These are phyloP conservation scores for Ceratoteleas bidentatus DNA, from an alignment of 1,140 invertebrate genomes.

Conservation along the genomic window DNA sequence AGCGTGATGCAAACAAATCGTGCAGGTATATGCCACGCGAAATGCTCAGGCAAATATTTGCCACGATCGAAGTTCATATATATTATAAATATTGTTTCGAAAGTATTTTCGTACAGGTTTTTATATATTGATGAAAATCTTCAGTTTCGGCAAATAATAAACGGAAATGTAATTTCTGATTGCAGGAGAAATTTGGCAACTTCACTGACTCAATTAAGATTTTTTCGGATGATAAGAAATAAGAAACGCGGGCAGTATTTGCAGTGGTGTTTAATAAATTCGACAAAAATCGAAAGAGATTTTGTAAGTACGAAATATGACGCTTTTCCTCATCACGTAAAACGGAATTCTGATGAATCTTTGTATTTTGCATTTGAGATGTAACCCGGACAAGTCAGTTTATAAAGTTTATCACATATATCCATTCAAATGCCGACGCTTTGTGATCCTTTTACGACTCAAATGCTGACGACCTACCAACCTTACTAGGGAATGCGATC, in stretches of 20 bases:
- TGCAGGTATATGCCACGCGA: not conserved
- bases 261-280: slow-evolving; percentile 23
- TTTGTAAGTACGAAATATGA: not conserved
- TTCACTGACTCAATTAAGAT: not conserved
- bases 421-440: slow-evolving; percentile 40
- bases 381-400: slow-evolving; percentile 50
- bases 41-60: not conserved
- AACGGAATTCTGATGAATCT: slow-evolving; percentile 24
- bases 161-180: no score
- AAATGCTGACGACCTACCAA: slow-evolving; percentile 61
- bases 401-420: slow-evolving; percentile 25
- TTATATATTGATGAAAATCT: no score
- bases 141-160: no score
- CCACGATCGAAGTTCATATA: not conserved
- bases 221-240: slow-evolving; percentile 29
- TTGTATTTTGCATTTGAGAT: slow-evolving; percentile 44
- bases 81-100: no score
- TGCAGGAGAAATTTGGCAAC: not conserved
- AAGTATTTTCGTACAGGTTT: not conserved
- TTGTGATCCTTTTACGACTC: slow-evolving; percentile 67
- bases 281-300: not conserved
- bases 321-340: slow-evolving; percentile 65
- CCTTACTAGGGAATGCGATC: slow-evolving; percentile 27
- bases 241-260: slow-evolving; percentile 11
- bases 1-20: slow-evolving; percentile 37